Base-by-base conservation (phyloP, 2,797 vertebrate species). In the Gymnodraco acuticeps region DNA sequence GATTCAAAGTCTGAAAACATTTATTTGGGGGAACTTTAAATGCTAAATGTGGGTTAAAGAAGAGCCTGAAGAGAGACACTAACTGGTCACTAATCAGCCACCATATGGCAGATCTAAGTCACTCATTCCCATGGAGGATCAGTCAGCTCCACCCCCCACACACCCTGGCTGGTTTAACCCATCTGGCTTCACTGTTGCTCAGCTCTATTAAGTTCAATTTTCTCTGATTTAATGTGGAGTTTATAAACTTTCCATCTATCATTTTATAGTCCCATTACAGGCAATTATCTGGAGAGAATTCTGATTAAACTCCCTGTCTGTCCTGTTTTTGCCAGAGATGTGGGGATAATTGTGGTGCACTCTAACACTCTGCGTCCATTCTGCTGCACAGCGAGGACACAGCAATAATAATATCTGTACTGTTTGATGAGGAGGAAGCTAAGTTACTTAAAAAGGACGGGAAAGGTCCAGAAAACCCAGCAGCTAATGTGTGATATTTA, bases 31-130 rank as follows among this genome's bases (percentile, higher is more conserved):
- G 13, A 48, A 56, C 10, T 12, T 38, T 0, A 17, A 27, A 27
- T 4, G 16, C 12, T 20, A 17, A 64, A 31, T 11, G 42, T 51
- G 17, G 3, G 42, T 27, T 38, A 17, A 27, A 46, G 0, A 46
- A 17, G 17, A 54, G 43, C 3, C 14, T 47, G 50, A 46, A 14
- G 23, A 42, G 4, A 65, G 46, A 19, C 33, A 38, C 33, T 38
- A 38, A 7, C 51, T 2, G 7, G 19, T 43, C 52, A 38, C 59
- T 62, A 45, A 50, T 23, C 82, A 84, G 89, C 9, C 43, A 66
- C 94, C 95, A 94, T 95, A 95, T 94, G 95, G 94, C 84, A 82
- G 65, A 83, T 89, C 86, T 92, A 79, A 89, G 85, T 87, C 91
- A 87, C 86, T 88, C 89, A 75, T 72, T 82, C 74, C 86, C 84